These are phyloP conservation scores for Corythoichthys haematopterus DNA, from an alignment of 2,113 vertebrate species.

Conservation along the genomic window DNA sequence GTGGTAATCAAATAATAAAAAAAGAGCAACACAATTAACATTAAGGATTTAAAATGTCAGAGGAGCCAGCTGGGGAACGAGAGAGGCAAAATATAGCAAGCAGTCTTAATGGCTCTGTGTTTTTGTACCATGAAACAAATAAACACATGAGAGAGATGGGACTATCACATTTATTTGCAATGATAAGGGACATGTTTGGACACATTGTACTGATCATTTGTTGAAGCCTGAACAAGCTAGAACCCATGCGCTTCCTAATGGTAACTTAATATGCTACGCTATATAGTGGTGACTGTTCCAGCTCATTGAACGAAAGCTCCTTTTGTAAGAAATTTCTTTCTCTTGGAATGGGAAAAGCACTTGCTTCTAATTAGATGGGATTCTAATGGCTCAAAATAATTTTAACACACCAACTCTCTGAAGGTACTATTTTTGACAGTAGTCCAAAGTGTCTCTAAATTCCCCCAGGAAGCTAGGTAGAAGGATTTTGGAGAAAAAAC, in stretches of 20 bases:
- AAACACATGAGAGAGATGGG: neutral
- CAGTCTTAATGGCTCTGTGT: constrained; percentile 20
- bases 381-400: neutral
- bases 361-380: constrained; percentile 1
- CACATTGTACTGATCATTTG: neutral
- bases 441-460: neutral
- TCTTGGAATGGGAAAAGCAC: neutral
- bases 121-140: constrained; percentile 16
- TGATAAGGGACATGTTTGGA: neutral
- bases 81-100: constrained; percentile 22
- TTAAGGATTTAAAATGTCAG: constrained; percentile 45
- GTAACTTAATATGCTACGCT: neutral
- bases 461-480: neutral
- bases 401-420: neutral
- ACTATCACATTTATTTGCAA: neutral
- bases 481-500: neutral
- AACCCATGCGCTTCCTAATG: neutral
- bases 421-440: neutral
- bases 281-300: neutral
- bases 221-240: neutral
- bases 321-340: neutral
- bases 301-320: neutral
- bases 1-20: constrained; percentile 12
- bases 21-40: constrained; percentile 43
- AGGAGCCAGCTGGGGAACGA: constrained; percentile 17